These are phyloP conservation scores for Austrolebias charrua DNA, from an alignment of 2,797 vertebrate genomes.

Conservation along the genomic window DNA sequence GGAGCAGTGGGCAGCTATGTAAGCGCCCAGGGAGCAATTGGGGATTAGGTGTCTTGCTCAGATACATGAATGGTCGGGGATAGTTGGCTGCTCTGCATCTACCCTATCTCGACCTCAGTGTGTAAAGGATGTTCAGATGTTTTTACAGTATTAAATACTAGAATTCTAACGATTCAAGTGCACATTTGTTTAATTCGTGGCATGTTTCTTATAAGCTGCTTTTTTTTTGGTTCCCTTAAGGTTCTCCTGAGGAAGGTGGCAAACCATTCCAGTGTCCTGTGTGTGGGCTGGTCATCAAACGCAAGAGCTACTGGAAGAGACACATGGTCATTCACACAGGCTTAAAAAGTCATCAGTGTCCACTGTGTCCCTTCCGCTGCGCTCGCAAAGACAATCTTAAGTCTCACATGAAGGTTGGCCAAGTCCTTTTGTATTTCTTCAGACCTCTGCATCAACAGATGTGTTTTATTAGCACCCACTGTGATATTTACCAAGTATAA, in stretches of 20 bases:
- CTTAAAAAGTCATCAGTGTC: constrained; percentile 99
- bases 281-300: constrained; percentile 98
- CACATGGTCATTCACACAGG: constrained; percentile 99
- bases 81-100: no score
- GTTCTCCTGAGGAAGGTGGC: constrained; percentile 95
- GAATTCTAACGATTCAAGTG: constrained; percentile 6
- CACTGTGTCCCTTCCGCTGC: constrained; percentile 97
- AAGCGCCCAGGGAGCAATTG: no score
- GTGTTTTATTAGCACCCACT: constrained; percentile 33
- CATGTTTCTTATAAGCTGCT: constrained; percentile 21
- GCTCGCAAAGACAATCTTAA: constrained; percentile 99
- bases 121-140: constrained; percentile 21
- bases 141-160: constrained; percentile 13
- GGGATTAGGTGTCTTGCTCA: no score
- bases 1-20: no score
- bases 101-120: no score
- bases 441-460: neutral
- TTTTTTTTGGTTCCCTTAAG: constrained; percentile 58
- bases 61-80: no score
- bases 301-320: constrained; percentile 99
- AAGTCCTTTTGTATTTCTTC: constrained; percentile 4
- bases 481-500: constrained; percentile 12
- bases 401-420: constrained; percentile 98
- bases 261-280: constrained; percentile 99
- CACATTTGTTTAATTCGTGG: constrained; percentile 10